Base-by-base conservation (phyloP, 2,888 invertebrate genomes). In the Drosophila atripex region DNA sequence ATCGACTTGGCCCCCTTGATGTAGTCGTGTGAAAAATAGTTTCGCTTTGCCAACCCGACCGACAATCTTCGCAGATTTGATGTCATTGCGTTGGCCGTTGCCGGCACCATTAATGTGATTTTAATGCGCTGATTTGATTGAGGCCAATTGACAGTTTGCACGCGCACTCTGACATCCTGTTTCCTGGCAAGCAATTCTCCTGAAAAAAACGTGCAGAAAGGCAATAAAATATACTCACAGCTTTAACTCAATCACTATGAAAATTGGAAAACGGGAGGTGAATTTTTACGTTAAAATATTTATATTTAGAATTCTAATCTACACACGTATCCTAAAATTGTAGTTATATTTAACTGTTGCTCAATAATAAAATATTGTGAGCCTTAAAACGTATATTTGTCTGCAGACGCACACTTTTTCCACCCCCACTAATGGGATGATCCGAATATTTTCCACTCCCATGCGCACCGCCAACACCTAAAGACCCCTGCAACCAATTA, bases 71-170 rank as follows among this genome's bases (percentile, higher is more conserved):
- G 38, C 53, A 65, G 64, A 64, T 64, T 64, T 65, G 30, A 54
- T 54, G 53, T 56, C 71, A 51, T 61, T 72, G 63, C 68, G 56
- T 56, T 65, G 8, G 39, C 39, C 39, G 39, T 41, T 6, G 39
- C 16, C 16, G 78, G 47, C 69, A 57, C 71, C 75, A 75, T 68
- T 78, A 86, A 83, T 80, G 78, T 71, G 86, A 80, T 74, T 83
- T 77, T 77, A 78, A 85, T 83, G 79, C 79, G 59, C 51, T 80
- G 73, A 86, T 84, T 80, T 64, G 68, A 84, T 86, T 84, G 71
- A 70, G 77, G 82, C 82, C 82, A 85, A 85, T 77, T 86, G 78
- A 70, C 76, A 74, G 69, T 63, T 74, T 77, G 72, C 77, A 32
- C 52, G 65, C 57, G 59, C 50, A 47, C 54, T 39, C 7, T n/a